Evolutionary conservation across 2,888 invertebrate genomes (phyloP).

Genomic region (Brenthis ino): DNA sequence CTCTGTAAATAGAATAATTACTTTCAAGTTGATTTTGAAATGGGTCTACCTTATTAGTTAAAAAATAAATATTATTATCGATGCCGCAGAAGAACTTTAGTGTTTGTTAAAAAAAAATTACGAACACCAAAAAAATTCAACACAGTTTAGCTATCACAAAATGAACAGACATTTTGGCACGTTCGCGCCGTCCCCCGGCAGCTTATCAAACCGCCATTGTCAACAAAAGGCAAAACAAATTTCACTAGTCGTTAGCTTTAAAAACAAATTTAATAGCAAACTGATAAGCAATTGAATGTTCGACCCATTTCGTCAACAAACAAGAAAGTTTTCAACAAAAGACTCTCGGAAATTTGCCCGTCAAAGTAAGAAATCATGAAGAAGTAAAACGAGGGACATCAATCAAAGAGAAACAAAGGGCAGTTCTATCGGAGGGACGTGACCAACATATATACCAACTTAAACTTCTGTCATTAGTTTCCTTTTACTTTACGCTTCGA

Average conservation of each 20-base stretch:
- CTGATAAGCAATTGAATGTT: slow-evolving; percentile 51
- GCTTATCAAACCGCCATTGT: slow-evolving; percentile 55
- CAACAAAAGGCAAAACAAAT: slow-evolving; percentile 45
- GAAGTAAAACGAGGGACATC: slow-evolving; percentile 55
- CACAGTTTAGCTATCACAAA: slow-evolving; percentile 57
- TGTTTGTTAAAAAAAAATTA: background rate
- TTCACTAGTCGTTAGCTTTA: slow-evolving; percentile 52
- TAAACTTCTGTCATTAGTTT: slow-evolving; percentile 44
- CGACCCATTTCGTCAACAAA: slow-evolving; percentile 50
- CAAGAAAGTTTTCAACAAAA: slow-evolving; percentile 49
- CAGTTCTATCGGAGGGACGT: slow-evolving; percentile 48
- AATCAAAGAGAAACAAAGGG: slow-evolving; percentile 57
- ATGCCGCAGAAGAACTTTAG: too few relatives aligned
- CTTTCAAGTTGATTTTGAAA: too few relatives aligned
- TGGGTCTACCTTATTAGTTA: too few relatives aligned
- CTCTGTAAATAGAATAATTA: too few relatives aligned
- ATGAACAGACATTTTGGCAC: slow-evolving; percentile 63
- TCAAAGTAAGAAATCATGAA: slow-evolving; percentile 48
- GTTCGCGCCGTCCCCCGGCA: slow-evolving; percentile 43
- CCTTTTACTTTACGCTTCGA: slow-evolving; percentile 39
- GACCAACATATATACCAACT: slow-evolving; percentile 44
- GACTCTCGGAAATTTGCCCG: slow-evolving; percentile 48
- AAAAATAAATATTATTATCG: too few relatives aligned
- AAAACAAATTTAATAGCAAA: slow-evolving; percentile 44
- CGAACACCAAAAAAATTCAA: slow-evolving; percentile 21